phyloP scores from a whole-genome alignment of 2,888 invertebrate genomes.

The Cephonodes hylas region DNA sequence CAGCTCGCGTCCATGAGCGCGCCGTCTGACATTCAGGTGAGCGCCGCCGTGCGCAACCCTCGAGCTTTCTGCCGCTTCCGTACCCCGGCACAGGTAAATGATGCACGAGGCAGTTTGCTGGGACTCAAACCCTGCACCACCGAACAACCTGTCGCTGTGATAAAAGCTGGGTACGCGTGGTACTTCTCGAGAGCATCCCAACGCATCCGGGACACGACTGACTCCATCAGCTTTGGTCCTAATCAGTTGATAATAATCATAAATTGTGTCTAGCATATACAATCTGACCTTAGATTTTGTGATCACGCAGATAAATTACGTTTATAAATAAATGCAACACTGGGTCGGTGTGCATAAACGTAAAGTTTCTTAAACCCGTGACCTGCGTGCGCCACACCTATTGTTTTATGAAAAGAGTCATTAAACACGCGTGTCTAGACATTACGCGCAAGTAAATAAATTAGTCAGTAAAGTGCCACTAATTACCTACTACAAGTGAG shows the following conservation, averaged over 20 bases:
- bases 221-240: neutral
- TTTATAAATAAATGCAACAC: slow-evolving; percentile 19
- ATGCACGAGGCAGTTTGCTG: slow-evolving; percentile 75
- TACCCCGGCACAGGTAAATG: slow-evolving; percentile 75
- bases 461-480: slow-evolving; percentile 60
- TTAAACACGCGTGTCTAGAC: slow-evolving; percentile 60
- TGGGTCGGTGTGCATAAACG: slow-evolving; percentile 20
- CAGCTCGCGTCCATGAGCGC: slow-evolving; percentile 85
- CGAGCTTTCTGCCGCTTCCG: slow-evolving; percentile 79
- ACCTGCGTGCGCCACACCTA: slow-evolving; percentile 43
- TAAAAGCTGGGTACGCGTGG: slow-evolving; percentile 8
- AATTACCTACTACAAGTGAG: slow-evolving; percentile 58
- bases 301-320: neutral
- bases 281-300: slow-evolving; percentile 1
- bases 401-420: slow-evolving; percentile 59
- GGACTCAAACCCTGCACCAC: slow-evolving; percentile 9
- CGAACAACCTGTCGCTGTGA: slow-evolving; percentile 12
- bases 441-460: slow-evolving; percentile 67
- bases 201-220: slow-evolving; percentile 3
- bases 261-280: neutral
- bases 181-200: neutral
- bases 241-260: neutral
- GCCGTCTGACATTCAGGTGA: slow-evolving; percentile 85
- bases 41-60: slow-evolving; percentile 77
- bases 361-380: slow-evolving; percentile 36